Evolutionary conservation across 35 echinoderm and acorn worm genomes (phyloP), one percentile per base, ranked within the genome.

Genomic region (Patiria miniata): DNA sequence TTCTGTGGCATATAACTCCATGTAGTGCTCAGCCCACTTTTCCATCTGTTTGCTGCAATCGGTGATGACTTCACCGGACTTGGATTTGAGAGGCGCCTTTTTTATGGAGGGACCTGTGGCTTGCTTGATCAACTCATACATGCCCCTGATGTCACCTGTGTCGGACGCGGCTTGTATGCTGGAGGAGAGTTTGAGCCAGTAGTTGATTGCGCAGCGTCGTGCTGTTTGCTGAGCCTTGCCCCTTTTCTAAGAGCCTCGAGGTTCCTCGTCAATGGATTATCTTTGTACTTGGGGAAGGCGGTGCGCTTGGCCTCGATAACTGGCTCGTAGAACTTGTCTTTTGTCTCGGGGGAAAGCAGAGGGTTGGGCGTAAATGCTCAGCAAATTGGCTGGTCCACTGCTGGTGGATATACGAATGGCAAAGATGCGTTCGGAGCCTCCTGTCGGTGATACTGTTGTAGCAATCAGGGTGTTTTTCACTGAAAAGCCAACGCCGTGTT

Each of bases 121-220:
- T n/a, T 82, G 81, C 22, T 68, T 87, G 5, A 90, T 90, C 22
- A 58, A 37, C 33, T 83, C 86, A 55, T 93, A 93, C 80, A 93
- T 89, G 2, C 80, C 86, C 18, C 61, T 26, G 80, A 82, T 81
- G 79, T 94, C 86, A 1, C 92, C 87, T 21, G n/a, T 81, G 33
- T 55, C 56, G 4, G 87, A 36, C 52, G 81, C 61, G 2, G 15
- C 28, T 76, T 85, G 86, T 19, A 89, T 88, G 8, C 52, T 83
- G 5, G 22, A 19, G 36, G 77, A 34, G 1, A 93, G 81, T 12
- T 61, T 36, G 9, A 36, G 17, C 90, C 90, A 86, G 44, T 87
- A 92, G 7, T 87, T 56, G 37, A 81, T 86, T 14, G 79, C 83
- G 36, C 82, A 91, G 8, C 32, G 44, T 30, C 80, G 1, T n/a